A percentile compares a stretch with the other conserved stretches of the same genome.
Conservation (phyloP, 2,113 vertebrate genomes). For the Cairina moschata region DNA sequence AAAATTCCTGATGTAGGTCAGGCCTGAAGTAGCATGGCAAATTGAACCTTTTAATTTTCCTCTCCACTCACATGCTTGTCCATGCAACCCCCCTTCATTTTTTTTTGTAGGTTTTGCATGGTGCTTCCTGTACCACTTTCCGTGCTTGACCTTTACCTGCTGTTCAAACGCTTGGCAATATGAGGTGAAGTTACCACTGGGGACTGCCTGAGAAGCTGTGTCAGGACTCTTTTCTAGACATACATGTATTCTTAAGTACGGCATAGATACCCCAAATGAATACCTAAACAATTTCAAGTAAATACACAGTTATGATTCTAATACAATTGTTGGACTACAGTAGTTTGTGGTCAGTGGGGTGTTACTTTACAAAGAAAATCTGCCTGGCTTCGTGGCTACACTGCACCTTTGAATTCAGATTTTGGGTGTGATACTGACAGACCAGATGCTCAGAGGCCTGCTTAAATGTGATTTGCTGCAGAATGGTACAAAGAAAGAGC, state of each 20-base stretch:
- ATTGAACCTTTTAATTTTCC: background rate
- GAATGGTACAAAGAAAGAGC: background rate
- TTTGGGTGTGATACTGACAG: background rate
- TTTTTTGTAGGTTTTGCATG: background rate
- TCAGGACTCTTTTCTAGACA: background rate
- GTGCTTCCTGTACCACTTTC: background rate
- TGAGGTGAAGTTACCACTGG: background rate
- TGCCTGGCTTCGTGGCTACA: background rate
- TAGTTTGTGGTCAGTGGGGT: background rate
- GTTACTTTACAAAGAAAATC: background rate
- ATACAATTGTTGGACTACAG: background rate
- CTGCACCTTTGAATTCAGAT: background rate
- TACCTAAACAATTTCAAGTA: background rate
- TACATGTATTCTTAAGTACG: background rate
- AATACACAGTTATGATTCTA: background rate
- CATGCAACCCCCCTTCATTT: background rate
- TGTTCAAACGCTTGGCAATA: background rate
- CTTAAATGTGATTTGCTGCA: background rate
- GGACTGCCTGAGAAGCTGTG: background rate
- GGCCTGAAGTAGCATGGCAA: rapidly evolving
- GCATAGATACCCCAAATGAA: background rate
- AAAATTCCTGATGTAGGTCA: background rate
- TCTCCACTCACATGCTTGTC: background rate
- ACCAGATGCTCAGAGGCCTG: background rate
- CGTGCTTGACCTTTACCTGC: background rate